These are phyloP conservation scores for Okamejei kenojei DNA, from an alignment of 2,797 vertebrate species.

Conservation along the genomic window DNA sequence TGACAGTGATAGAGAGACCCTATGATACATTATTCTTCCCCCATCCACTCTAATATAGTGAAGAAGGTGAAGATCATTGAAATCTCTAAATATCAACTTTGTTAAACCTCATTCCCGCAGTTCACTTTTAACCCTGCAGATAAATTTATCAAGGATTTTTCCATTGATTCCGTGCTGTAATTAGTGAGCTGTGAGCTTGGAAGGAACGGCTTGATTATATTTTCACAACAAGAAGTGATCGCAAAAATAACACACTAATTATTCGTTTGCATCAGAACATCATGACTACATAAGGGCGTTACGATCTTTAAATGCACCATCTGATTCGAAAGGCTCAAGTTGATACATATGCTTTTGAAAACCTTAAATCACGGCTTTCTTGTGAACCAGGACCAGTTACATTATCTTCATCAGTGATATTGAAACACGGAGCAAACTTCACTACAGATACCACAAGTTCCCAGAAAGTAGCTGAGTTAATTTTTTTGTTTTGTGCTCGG, in stretches of 20 bases:
- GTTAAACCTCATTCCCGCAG: not conserved
- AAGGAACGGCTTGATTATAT: not conserved
- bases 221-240: constrained; percentile 16
- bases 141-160: not conserved
- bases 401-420: not conserved
- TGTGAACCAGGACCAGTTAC: not conserved
- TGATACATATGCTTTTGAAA: not conserved
- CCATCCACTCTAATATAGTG: not conserved
- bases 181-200: not conserved
- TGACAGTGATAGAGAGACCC: not conserved
- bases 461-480: no score
- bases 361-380: not conserved
- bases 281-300: not conserved
- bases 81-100: not conserved
- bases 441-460: not conserved
- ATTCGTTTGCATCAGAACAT: not conserved
- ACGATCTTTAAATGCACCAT: not conserved
- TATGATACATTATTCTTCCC: not conserved
- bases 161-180: not conserved
- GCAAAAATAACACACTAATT: constrained; percentile 16
- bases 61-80: not conserved
- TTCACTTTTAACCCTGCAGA: not conserved
- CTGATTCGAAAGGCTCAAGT: not conserved
- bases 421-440: not conserved
- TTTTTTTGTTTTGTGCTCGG: not conserved